These are phyloP conservation scores for Mobula hypostoma DNA, from an alignment of 2,113 vertebrate genomes.

Conservation along the genomic window DNA sequence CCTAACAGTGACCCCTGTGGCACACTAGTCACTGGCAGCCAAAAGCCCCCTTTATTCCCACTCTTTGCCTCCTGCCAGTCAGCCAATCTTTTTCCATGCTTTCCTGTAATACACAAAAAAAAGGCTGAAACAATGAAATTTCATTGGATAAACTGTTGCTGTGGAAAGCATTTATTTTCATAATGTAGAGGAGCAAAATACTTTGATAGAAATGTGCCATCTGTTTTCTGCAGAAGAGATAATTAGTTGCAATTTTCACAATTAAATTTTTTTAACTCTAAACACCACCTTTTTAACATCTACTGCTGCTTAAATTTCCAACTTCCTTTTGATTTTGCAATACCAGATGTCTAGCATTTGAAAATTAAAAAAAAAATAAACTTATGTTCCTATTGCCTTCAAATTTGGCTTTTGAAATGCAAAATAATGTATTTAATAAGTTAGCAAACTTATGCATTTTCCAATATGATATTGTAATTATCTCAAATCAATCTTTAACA, in stretches of 20 bases:
- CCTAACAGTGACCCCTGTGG: no score
- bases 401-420: neutral
- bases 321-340: neutral
- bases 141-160: neutral
- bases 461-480: neutral
- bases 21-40: no score
- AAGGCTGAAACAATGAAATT: neutral
- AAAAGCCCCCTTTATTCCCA: no score
- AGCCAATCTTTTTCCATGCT: no score
- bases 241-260: neutral
- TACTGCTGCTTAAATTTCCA: neutral
- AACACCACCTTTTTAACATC: neutral
- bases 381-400: neutral
- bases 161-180: neutral
- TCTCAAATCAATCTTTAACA: neutral
- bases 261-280: neutral
- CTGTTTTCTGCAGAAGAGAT: neutral
- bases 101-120: neutral
- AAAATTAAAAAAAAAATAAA: neutral
- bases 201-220: neutral
- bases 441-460: neutral
- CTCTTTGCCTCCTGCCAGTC: no score
- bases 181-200: neutral
- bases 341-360: constrained; percentile 3
- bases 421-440: neutral